Percentiles rank a stretch among this genome's conserved stretches.
phyloP scores from a whole-genome alignment of 2,888 invertebrate genomes.

The Monoplex corrugatus region DNA sequence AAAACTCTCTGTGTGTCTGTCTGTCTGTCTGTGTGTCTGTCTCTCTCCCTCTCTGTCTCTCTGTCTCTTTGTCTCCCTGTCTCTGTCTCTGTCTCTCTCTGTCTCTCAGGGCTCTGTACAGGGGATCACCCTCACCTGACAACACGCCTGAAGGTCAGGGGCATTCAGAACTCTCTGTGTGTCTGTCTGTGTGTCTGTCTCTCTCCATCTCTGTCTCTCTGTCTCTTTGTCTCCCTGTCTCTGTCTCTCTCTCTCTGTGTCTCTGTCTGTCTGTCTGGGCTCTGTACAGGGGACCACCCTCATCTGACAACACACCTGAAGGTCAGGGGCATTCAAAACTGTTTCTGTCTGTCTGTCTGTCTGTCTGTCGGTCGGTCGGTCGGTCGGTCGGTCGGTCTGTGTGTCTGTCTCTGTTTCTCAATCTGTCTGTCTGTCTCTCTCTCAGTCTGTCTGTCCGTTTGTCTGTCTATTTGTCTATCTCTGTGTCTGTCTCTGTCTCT shows the following conservation, averaged over 20 bases:
- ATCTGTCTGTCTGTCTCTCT: constrained; percentile 78
- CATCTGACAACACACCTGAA: too few relatives aligned
- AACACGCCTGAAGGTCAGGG: constrained; percentile 40
- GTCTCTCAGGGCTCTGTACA: constrained; percentile 77
- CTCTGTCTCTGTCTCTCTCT: constrained; percentile 80
- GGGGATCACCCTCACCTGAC: constrained; percentile 22
- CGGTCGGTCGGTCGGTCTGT: not conserved
- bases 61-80: not conserved
- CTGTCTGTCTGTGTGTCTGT: not conserved
- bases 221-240: too few relatives aligned
- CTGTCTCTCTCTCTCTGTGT: too few relatives aligned
- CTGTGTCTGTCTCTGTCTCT: not conserved
- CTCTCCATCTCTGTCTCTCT: too few relatives aligned
- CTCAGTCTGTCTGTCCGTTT: constrained; percentile 79
- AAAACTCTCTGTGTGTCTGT: too few relatives aligned
- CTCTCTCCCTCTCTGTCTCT: not conserved
- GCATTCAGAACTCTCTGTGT: not conserved
- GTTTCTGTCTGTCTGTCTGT: too few relatives aligned
- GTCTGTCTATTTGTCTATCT: constrained; percentile 44
- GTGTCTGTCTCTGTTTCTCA: not conserved
- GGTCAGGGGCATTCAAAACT: too few relatives aligned
- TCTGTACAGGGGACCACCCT: too few relatives aligned
- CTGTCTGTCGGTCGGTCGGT: not conserved
- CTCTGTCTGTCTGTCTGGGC: too few relatives aligned
- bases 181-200: not conserved